Evolutionary conservation across 2,113 vertebrate species (phyloP), one percentile per base, ranked within the genome.

Genomic region (Prunella himalayana): DNA sequence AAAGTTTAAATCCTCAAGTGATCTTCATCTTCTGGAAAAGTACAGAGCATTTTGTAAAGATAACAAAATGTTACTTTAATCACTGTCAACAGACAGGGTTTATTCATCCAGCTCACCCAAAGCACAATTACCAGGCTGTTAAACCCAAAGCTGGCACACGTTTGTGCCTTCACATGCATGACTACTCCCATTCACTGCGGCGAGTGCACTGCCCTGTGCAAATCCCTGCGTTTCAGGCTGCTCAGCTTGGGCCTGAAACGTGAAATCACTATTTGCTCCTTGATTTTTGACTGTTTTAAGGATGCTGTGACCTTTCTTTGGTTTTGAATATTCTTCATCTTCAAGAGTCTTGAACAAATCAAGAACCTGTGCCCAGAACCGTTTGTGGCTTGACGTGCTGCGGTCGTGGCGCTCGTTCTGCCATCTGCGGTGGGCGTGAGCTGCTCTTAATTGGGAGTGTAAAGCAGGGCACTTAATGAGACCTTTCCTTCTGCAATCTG

Each of bases 341-440:
- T 22, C 31, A 24, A 5, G 72, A 37, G n/a, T n/a, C 15, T 63
- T 1, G 9, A 60, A 13, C 44, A 25, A 28, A n/a, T 44, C 7
- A 10, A 20, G 50, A 37, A 7, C 17, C 45, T 7, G 2, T 17
- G 61, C 54, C 31, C 30, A 2, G 82, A 39, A 2, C 7, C 11
- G 47, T 44, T 61, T 7, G 73, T 54, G 33, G n/a, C n/a, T 35
- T 6, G 59, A 9, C 0, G 6, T 39, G 7, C 47, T 30, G 51
- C 22, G 24, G 13, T 15, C 6, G 41, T 4, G 66, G 53, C 2
- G 2, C 16, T 54, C 44, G 1, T 61, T 86, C 85, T 63, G 82
- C 96, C 95, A 97, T 94, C 95, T 95, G 94, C 35, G 15, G 50
- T 83, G 94, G 85, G 94, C 14, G 68, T 68, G 41, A 92, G 83